Percentiles rank a stretch among this genome's conserved stretches.
Conservation (phyloP, 1,140 invertebrate species). For the Trichomalopsis sarcophagae region DNA sequence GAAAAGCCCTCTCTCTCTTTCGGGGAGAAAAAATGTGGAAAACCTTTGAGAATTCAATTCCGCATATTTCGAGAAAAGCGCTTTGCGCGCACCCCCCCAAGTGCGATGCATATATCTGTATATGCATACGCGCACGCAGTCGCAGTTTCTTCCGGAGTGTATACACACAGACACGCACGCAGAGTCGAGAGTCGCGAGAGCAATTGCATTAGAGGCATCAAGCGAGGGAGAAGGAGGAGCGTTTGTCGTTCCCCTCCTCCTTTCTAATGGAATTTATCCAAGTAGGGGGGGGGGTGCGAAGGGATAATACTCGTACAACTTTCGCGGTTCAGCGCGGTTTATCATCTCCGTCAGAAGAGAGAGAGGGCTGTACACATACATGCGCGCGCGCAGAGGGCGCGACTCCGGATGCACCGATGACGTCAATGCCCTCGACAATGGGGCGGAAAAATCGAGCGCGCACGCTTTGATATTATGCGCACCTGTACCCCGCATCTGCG, state of each 20-base stretch:
- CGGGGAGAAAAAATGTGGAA: background rate
- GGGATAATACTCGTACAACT: background rate
- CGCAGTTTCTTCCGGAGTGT: background rate
- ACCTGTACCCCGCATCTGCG: background rate
- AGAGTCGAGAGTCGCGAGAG: background rate
- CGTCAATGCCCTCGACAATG: constrained; percentile 50
- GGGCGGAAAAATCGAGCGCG: constrained; percentile 24
- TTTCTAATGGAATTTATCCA: background rate
- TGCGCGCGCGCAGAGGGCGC: background rate
- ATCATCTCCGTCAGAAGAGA: background rate
- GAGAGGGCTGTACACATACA: background rate
- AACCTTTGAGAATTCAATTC: background rate
- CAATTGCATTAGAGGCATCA: background rate
- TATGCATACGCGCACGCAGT: constrained; percentile 10
- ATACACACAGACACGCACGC: background rate
- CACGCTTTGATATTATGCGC: background rate
- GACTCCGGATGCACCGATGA: constrained; percentile 18
- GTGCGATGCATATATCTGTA: background rate
- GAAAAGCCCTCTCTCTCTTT: no score
- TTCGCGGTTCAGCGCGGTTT: background rate
- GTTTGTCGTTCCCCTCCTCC: background rate
- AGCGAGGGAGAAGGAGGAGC: background rate
- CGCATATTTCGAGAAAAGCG: background rate
- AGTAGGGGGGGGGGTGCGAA: background rate
- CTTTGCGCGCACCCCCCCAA: background rate